Base-by-base conservation (phyloP, 2,888 invertebrate species). In the Scrobipalpa atriplicella region DNA sequence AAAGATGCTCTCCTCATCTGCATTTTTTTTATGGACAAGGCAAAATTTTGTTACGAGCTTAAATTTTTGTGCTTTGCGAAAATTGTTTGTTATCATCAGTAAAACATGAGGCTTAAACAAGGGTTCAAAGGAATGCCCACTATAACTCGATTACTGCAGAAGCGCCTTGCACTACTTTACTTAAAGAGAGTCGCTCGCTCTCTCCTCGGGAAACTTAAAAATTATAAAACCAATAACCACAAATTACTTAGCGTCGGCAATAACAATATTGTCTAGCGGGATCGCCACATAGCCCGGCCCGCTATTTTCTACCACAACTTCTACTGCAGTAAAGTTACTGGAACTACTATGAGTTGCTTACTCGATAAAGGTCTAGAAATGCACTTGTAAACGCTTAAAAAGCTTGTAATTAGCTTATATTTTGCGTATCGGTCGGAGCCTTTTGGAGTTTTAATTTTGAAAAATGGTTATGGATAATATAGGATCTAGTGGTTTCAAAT, bases 321-420 rank as follows among this genome's bases (percentile, higher is more conserved):
- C 5, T 29, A 29, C 29, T 56, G 41, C 54, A 62, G 61, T 47
- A 47, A 47, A 51, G 38, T 38, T 19, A 52, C 52, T 29, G 6
- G 47, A 29, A 62, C 29, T 56, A n/a, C n/a, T n/a, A n/a, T n/a
- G 19, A 64, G 68, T 66, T 65, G 65, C 63, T 68, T 68, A 66
- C 47, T 62, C 67, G 62, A 67, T 66, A 65, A 67, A 58, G 65
- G 64, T 67, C n/a, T 13, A 11, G 21, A 52, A 67, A 39, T 64
- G 62, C 65, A 21, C 54, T 64, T 38, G 60, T 69, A 68, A 68
- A 70, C 65, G 65, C 66, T 61, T 66, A 52, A 56, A 66, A 39
- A 36, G 56, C 66, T 54, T 47, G 29, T 13, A 38, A 21, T 39
- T 74, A 71, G 73, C 70, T n/a, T n/a, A n/a, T n/a, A n/a, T n/a